Base-by-base conservation (phyloP, 2,113 vertebrate species). In the Brachyhypopomus occidentalis region DNA sequence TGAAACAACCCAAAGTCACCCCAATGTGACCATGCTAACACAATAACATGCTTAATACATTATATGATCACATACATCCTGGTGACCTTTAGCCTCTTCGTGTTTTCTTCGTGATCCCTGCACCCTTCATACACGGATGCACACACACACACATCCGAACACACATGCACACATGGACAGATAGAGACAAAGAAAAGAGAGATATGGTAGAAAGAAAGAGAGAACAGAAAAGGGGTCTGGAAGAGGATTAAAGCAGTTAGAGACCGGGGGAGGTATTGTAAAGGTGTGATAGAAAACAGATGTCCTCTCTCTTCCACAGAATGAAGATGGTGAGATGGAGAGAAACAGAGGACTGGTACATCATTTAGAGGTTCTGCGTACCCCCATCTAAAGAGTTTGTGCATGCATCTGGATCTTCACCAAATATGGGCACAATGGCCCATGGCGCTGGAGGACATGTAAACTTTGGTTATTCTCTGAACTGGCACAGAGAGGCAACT, bases 241-340 rank as follows among this genome's bases (percentile, higher is more conserved):
- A 45, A 72, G 27, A 52, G 30, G 25, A 58, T 74, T n/a, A 70
- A 60, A 60, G 73, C 2, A 41, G 30, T n/a, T 12, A 22, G 55
- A 30, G 64, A 59, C 67, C 2, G 2, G 17, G 59, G 23, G 72
- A 16, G 16, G 25, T 1, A 34, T 23, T 48, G 25, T 62, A 77
- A 82, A 82, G 64, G 64, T 82, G 64, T 77, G 73, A 82, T 70
- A 14, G 38, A 77, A 82, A 71, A 41, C 80, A 82, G 80, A 82
- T 82, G 80, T 66, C 41, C 30, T 30, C 30, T 30, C 12, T 12
- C 45, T 52, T 52, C 45, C 14, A 14, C 45, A 52, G 9, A 14
- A 52, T 52, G 45, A 52, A 9, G 60, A 67, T 70, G 58, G 23
- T 56, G 27, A 71, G 9, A 72, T 14, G 1, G 9, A 75, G 77